Evolutionary conservation across 2,888 invertebrate species (phyloP), one percentile per base, ranked within the genome.

Genomic region (Pimpla rufipes): DNA sequence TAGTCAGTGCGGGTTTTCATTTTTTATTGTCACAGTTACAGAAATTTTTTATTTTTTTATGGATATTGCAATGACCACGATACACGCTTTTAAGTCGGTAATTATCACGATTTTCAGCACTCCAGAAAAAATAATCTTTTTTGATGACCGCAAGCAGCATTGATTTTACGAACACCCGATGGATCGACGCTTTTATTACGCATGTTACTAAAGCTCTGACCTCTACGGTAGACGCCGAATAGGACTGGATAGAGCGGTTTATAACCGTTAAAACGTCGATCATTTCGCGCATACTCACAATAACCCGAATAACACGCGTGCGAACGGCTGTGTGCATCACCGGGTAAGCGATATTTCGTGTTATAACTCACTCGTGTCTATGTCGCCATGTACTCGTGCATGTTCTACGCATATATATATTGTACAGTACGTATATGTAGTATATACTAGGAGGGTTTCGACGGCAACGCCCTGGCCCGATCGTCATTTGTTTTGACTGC

Each of bases 271-370:
- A 57, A 71, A 40, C 55, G 40, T 71, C 55, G 71, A 57, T 57
- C 71, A 57, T 71, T 71, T 71, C 42, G 42, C 21, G 29, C n/a
- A 40, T 40, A 55, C 55, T 29, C 66, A 45, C 47, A 66, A 45
- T 66, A 23, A 13, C 23, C 45, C 42, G 16, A 21, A 23, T 11
- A 16, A 57, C 57, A 13, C 13, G n/a, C 10, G 55, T 16, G n/a
- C 18, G 55, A 6, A 42, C 35, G 37, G 23, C 29, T 59, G 50
- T 73, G 85, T 85, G 86, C 88, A 81, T 81, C 84, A 75, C 37
- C 62, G 76, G 81, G 86, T 89, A 89, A 89, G 88, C 88, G 87
- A 89, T 88, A 87, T 88, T 88, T 88, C 88, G 80, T 89, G 89
- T 89, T 88, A 86, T 87, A 84, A 85, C 87, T 87, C 85, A 88